A percentile compares a stretch with the other conserved stretches of the same genome.
phyloP scores from a whole-genome alignment of 2,113 vertebrate species.

The Saccopteryx leptura region DNA sequence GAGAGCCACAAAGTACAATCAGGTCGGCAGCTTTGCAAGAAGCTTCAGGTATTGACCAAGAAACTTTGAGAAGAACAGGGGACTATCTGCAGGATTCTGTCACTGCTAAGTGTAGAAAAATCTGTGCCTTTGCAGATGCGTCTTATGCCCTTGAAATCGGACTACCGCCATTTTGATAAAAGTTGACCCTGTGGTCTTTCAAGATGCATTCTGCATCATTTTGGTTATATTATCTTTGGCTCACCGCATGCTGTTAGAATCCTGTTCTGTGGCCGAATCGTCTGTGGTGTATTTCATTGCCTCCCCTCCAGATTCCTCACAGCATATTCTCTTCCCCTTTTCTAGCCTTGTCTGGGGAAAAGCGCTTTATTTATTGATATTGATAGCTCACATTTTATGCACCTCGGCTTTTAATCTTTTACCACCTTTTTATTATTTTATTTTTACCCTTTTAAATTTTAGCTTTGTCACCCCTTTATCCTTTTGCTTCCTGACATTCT shows the following conservation, averaged over 20 bases:
- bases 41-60: not conserved
- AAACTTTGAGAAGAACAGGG: not conserved
- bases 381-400: conserved; percentile 77
- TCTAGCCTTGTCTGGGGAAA: conserved; percentile 65
- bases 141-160: conserved; percentile 4
- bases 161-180: not conserved
- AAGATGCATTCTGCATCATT: not conserved
- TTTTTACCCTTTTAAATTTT: conserved; percentile 82
- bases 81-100: not conserved
- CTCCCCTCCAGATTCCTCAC: conserved; percentile 51
- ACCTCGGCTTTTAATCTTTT: conserved; percentile 79
- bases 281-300: not conserved
- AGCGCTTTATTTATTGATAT: conserved; percentile 83
- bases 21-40: not conserved
- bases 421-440: conserved; percentile 83
- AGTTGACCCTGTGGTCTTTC: not conserved
- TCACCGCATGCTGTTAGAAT: not conserved
- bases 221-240: not conserved
- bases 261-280: not conserved
- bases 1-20: not conserved
- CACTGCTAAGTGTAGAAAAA: not conserved
- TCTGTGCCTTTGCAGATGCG: not conserved
- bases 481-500: conserved; percentile 77
- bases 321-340: conserved; percentile 46
- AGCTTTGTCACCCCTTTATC: conserved; percentile 76